Evolutionary conservation across 2,888 invertebrate species (phyloP), one percentile per base, ranked within the genome.

Genomic region (Xanthorhoe spadicearia): DNA sequence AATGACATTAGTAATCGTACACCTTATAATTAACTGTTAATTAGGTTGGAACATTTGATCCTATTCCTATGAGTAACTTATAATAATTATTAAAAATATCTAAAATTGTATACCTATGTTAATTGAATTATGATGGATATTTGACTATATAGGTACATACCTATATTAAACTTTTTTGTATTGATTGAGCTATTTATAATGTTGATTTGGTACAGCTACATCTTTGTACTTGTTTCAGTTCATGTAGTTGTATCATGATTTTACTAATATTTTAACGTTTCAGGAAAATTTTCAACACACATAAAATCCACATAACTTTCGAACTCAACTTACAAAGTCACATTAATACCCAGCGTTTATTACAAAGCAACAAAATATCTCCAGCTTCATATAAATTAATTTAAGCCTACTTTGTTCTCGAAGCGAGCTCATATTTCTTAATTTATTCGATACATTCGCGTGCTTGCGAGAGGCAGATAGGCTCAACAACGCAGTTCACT

Each of bases 401-500:
- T 68, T 64, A 62, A 64, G 56, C 60, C 58, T 68, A 62, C 61
- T 66, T 68, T 64, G 56, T 68, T 64, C 68, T 60, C 54, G 51
- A 60, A 68, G 66, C 46, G 57, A 50, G 66, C 63, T 69, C 66
- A 70, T 70, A 69, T 67, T 72, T 74, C 72, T 75, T 74, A 71
- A 75, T 75, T 72, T 73, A 75, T 74, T 74, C 74, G 69, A 71
- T 68, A 74, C 64, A 71, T 72, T 68, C 68, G 68, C 66, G 51
- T 61, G 64, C 68, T 71, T 74, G 74, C 66, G 65, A 64, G 68
- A 50, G 61, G 69, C 55, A 71, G 75, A 74, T 75, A 74, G 71
- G 67, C 67, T 59, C 46, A 56, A 55, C 35, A 61, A 19, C 53
- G n/a, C 38, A 68, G 68, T 54, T 53, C 19, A 19, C 2, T 2